Base-by-base conservation (phyloP, 2,888 invertebrate genomes). In the Linnaemya tessellans region DNA sequence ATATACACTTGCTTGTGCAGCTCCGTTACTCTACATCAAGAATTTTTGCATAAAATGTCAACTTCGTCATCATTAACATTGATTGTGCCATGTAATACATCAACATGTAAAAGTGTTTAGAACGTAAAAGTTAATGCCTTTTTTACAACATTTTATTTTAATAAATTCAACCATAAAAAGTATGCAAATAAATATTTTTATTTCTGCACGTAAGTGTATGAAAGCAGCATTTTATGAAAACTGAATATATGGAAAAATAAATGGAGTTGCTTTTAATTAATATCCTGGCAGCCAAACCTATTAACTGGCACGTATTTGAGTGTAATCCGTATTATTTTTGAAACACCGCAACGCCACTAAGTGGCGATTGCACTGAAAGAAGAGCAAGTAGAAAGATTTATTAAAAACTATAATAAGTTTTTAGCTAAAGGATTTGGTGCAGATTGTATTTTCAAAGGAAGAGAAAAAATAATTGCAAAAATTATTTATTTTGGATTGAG, bases 1-100 rank as follows among this genome's bases (percentile, higher is more conserved):
- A 25, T 5, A 73, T 79, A 54, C 49, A 30, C 64, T 30, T 56
- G n/a, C n/a, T n/a, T n/a, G n/a, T n/a, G n/a, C 54, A 64, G 13
- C 25, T 13, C 20, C 22, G 18, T 38, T n/a, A n/a, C 62, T 20
- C 9, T 5, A 22, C n/a, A 60, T 41, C 13, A 38, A 38, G 1
- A n/a, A 11, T 4, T 43, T 65, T 77, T 58, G 20, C 56, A 58
- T 51, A 80, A 84, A 60, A 75, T 68, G 74, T 85, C 81, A 82
- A 79, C 84, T 81, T 79, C 78, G 64, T 84, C 84, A 84, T 79
- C 81, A 81, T 84, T 84, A 84, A 81, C 84, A 84, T 84, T 81
- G 81, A 74, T 81, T 81, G 81, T 81, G 81, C 81, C 81, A 84
- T 79, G 79, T 82, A 70, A 81, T 79, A 79, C 85, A 85, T 82